phyloP scores from a whole-genome alignment of 2,888 invertebrate genomes.

The Sphaeridia pumilis region DNA sequence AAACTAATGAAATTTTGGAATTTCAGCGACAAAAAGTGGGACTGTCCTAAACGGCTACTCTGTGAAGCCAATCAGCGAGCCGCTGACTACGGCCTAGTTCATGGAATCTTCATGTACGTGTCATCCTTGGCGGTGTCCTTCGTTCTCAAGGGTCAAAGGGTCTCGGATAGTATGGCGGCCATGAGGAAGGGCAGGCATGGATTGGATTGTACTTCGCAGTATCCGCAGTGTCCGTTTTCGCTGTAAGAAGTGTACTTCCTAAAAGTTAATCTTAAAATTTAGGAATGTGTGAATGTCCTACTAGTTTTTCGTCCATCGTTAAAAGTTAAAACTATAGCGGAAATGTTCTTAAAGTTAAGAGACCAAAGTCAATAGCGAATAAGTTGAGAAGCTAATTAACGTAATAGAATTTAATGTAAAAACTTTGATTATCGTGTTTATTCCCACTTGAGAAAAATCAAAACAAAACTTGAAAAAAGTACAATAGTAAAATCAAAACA shows the following conservation, averaged over 20 bases:
- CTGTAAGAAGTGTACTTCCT: slow-evolving; percentile 5
- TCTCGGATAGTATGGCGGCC: slow-evolving; percentile 32
- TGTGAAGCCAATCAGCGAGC: slow-evolving; percentile 34
- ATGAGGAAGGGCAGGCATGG: slow-evolving; percentile 32
- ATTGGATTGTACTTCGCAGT: slow-evolving; percentile 22
- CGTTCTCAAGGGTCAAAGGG: slow-evolving; percentile 24
- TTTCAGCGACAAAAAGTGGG: slow-evolving; percentile 29
- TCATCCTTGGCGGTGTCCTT: slow-evolving; percentile 26
- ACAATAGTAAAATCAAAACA: background rate
- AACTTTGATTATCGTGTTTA: background rate
- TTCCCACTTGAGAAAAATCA: no score
- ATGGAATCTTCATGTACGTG: slow-evolving; percentile 27
- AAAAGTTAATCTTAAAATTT: background rate
- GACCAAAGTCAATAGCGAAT: background rate
- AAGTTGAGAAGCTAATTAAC: background rate
- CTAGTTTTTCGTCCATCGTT: background rate
- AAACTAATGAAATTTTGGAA: background rate
- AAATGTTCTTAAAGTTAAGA: background rate
- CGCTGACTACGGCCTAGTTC: slow-evolving; percentile 21
- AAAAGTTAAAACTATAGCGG: background rate
- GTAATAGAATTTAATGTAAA: background rate
- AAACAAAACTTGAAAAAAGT: background rate
- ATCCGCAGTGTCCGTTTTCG: slow-evolving; percentile 31
- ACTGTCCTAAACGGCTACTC: slow-evolving; percentile 27
- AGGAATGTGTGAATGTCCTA: background rate